Base-by-base conservation (phyloP, 2,888 invertebrate genomes). In the Chloroclysta siterata region DNA sequence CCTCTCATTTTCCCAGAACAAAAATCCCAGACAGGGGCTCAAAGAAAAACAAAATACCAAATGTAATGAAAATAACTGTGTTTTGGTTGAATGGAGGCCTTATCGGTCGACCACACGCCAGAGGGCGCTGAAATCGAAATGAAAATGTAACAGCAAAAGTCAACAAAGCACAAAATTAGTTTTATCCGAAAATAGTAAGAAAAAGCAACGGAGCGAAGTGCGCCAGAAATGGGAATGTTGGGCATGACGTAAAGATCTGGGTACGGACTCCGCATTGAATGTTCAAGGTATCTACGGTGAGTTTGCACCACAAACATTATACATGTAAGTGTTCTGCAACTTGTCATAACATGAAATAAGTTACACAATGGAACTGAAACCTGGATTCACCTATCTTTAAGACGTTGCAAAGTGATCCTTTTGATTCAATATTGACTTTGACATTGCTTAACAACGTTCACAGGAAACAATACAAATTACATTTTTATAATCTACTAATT, bases 101-200 rank as follows among this genome's bases (percentile, higher is more conserved):
- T 83, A 82, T 83, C 83, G 74, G 53, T 63, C 46, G 69, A 59
- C 67, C 78, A 72, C 81, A 80, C 78, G 74, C 77, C 62, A 60
- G 66, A 60, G 71, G 72, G 73, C 68, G 69, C 67, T 63, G 57
- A 77, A 84, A 83, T 83, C 82, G 79, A 81, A 87, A 84, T 83
- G 80, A 85, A 87, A 87, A 86, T 87, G 86, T 87, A 87, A 87
- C 84, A 85, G 81, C 82, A 71, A 80, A 81, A 88, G 81, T 86
- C 89, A 90, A 89, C 89, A 90, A 89, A 86, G 87, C 89, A 88
- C 86, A 88, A 90, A 90, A 90, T 90, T 90, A 89, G 89, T 88
- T 90, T 89, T 84, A 87, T 84, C 82, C 85, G 82, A 87, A 85
- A 82, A 84, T 84, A 83, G 83, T 80, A 80, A 79, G 83, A 81